Conservation (phyloP, 2,888 invertebrate species). For the Lymantria monacha region DNA sequence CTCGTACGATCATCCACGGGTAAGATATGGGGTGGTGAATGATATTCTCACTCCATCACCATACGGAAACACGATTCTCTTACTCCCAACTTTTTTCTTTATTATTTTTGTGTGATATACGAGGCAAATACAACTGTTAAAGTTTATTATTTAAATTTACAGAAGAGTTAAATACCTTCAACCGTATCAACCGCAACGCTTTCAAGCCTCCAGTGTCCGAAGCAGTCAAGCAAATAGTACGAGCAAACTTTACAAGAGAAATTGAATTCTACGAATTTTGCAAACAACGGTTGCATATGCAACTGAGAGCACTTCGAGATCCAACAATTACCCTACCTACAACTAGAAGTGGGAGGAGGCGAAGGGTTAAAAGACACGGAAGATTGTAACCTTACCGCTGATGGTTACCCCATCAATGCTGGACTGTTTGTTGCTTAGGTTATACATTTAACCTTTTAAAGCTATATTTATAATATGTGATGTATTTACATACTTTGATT, state of each 20-base stretch:
- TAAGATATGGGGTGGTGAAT: too few species aligned
- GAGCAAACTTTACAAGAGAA: conserved; percentile 93
- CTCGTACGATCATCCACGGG: too few species aligned
- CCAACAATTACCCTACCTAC: conserved; percentile 54
- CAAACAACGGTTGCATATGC: conserved; percentile 90
- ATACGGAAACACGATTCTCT: too few species aligned
- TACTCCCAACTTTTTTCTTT: too few species aligned
- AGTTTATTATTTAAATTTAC: conserved; percentile 33
- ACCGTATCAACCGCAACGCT: conserved; percentile 91
- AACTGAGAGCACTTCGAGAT: conserved; percentile 87
- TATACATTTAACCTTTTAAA: conserved; percentile 8
- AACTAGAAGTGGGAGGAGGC: conserved; percentile 40
- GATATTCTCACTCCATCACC: too few species aligned
- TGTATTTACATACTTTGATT: not conserved
- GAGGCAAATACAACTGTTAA: too few species aligned
- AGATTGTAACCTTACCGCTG: conserved; percentile 28
- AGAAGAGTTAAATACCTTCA: conserved; percentile 89
- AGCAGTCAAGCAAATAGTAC: conserved; percentile 91
- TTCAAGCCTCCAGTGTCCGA: conserved; percentile 95
- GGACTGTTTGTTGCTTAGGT: conserved; percentile 29
- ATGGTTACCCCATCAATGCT: conserved; percentile 24
- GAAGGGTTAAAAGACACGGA: conserved; percentile 35
- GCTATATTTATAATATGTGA: too few species aligned
- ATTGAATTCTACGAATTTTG: conserved; percentile 96
- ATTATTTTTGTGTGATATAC: too few species aligned